Conservation (phyloP, 2,797 vertebrate genomes). For the Podarcis siculus region DNA sequence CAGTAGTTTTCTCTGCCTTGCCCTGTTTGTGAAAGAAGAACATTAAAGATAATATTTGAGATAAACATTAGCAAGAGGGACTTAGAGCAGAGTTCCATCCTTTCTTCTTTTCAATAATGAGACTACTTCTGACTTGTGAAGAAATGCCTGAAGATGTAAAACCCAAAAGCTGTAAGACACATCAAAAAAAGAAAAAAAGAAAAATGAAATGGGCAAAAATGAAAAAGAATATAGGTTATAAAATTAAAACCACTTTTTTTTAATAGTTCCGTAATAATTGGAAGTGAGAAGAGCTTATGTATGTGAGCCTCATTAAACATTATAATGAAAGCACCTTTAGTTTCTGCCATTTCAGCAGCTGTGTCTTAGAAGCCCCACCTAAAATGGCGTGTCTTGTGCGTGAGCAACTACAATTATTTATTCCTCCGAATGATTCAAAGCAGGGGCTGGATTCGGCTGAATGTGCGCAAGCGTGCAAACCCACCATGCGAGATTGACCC, state of each 20-base stretch:
- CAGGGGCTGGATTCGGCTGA: constrained; percentile 7
- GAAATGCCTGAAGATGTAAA: background rate
- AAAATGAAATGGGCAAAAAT: background rate
- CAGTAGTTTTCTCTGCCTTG: background rate
- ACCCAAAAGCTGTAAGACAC: background rate
- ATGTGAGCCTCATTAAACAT: background rate
- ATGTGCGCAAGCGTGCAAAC: background rate
- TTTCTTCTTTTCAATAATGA: background rate
- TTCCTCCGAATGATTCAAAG: constrained; percentile 9
- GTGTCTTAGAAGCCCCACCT: constrained; percentile 14
- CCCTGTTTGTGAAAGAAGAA: background rate
- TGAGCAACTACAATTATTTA: background rate
- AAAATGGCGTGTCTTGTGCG: constrained; percentile 14
- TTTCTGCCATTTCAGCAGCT: constrained; percentile 17
- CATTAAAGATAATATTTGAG: background rate
- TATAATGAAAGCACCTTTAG: background rate
- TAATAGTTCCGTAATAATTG: background rate
- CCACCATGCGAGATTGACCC: background rate
- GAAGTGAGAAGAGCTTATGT: background rate
- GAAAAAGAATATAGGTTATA: background rate
- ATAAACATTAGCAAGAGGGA: background rate
- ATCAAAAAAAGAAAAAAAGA: too few relatives aligned
- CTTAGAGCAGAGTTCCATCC: background rate
- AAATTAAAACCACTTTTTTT: background rate
- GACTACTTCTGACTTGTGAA: background rate